Base-by-base conservation (phyloP, 2,113 vertebrate genomes). In the Perca schrenkii region DNA sequence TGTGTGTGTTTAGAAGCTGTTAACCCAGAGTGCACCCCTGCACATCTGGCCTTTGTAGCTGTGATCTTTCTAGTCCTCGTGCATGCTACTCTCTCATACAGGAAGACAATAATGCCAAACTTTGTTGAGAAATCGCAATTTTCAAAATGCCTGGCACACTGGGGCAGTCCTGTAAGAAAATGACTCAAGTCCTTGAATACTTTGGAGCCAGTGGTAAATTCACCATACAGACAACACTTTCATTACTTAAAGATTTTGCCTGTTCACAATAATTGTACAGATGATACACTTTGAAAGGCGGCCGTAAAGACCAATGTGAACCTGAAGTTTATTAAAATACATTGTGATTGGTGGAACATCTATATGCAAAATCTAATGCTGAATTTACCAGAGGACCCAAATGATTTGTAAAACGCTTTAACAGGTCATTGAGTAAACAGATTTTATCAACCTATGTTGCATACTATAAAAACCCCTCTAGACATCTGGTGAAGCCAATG, bases 61-160 rank as follows among this genome's bases (percentile, higher is more conserved):
- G 65, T 52, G 70, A 47, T 72, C 22, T 64, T n/a, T 85, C 56
- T 66, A 22, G 66, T 64, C 62, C 13, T 73, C 57, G 58, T 66
- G 53, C 57, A 36, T 74, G 77, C 66, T 86, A 1, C 67, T 76
- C 79, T 76, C 73, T 73, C 69, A 21, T 31, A 64, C 34, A 57
- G 28, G 10, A 47, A 74, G 43, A n/a, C 19, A 25, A n/a, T 25
- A 2, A 60, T 1, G 11, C 40, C 36, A 47, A 47, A 72, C 34
- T n/a, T 46, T 34, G 53, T 66, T 46, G 3, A 43, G 52, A 53
- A 46, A 36, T 49, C 8, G 5, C 22, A 28, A 47, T 57, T 67
- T 22, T 58, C 6, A 19, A n/a, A 8, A 19, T 11, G 34, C 13
- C 10, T 65, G 16, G n/a, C 28, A 50, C 54, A 25, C 4, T 58